Conservation (phyloP, 2,113 vertebrate genomes). For the Tretioscincus oriximinensis region DNA sequence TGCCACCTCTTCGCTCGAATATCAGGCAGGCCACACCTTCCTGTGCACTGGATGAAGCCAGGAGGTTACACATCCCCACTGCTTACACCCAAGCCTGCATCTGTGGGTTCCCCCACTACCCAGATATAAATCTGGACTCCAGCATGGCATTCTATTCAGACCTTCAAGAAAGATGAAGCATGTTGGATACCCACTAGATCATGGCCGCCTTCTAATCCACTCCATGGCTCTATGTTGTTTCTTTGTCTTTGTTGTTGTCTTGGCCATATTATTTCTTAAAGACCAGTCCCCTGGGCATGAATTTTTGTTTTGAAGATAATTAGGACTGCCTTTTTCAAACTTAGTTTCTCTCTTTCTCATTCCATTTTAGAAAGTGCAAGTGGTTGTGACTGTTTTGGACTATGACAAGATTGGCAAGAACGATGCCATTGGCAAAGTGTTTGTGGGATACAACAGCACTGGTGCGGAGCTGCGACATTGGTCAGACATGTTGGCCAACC, state of each 20-base stretch:
- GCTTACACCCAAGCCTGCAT: no score
- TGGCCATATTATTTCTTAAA: neutral
- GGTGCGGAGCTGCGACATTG: constrained; percentile 97
- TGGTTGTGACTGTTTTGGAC: constrained; percentile 99
- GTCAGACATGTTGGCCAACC: constrained; percentile 99
- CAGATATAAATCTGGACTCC: neutral
- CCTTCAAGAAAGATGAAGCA: neutral
- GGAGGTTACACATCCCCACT: no score
- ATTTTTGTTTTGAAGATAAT: neutral
- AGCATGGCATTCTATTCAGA: neutral
- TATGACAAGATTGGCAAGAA: constrained; percentile 99
- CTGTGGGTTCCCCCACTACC: no score
- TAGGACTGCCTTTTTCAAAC: neutral
- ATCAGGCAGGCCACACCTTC: no score
- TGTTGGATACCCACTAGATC: no score
- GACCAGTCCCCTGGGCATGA: neutral
- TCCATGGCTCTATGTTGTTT: no score
- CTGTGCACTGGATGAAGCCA: no score
- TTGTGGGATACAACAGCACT: constrained; percentile 97
- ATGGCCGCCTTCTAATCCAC: no score
- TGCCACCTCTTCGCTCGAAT: no score
- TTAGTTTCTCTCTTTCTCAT: constrained; percentile 23
- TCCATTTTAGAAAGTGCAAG: constrained; percentile 92
- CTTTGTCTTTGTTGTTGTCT: no score
- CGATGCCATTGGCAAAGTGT: constrained; percentile 98